Evolutionary conservation across 1,140 invertebrate species (phyloP).

Genomic region (Drosophila subobscura): DNA sequence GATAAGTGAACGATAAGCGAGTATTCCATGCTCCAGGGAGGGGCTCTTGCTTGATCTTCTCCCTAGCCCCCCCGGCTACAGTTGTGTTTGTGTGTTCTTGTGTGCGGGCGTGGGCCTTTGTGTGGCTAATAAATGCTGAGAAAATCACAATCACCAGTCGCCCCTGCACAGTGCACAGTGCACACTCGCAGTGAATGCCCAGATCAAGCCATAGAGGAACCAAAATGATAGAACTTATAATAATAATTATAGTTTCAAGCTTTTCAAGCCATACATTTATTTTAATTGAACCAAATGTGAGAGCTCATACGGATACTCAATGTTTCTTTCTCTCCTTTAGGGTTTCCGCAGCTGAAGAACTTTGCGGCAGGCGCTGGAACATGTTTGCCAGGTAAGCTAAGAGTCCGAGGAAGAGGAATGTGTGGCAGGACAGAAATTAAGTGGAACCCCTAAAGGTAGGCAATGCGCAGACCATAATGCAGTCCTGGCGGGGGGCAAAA

Average conservation of each 20-base stretch:
- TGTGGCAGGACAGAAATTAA: slow-evolving; percentile 14
- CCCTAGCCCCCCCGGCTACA: neutral
- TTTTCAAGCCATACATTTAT: too few species aligned
- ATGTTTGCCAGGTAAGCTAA: slow-evolving; percentile 85
- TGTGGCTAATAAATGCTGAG: slow-evolving; percentile 58
- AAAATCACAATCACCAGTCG: neutral
- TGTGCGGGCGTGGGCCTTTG: slow-evolving; percentile 20
- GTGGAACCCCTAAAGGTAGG: slow-evolving; percentile 63
- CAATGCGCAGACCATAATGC: slow-evolving; percentile 27
- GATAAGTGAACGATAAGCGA: neutral
- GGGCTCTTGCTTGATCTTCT: too few species aligned
- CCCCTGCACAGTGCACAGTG: slow-evolving; percentile 4
- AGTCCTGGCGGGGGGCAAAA: slow-evolving; percentile 17
- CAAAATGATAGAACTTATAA: neutral
- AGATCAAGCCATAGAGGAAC: neutral
- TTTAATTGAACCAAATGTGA: too few species aligned
- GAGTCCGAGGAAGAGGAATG: too few species aligned
- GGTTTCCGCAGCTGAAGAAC: slow-evolving; percentile 85
- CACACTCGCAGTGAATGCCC: neutral
- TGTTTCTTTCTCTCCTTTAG: slow-evolving; percentile 72
- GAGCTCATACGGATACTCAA: too few species aligned
- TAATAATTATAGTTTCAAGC: too few species aligned
- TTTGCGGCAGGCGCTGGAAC: slow-evolving; percentile 84
- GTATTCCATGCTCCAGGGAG: too few species aligned
- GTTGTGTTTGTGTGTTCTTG: neutral